A percentile compares a stretch with the other conserved stretches of the same genome.
phyloP scores from a whole-genome alignment of 2,113 vertebrate genomes.

The Nasalis larvatus region DNA sequence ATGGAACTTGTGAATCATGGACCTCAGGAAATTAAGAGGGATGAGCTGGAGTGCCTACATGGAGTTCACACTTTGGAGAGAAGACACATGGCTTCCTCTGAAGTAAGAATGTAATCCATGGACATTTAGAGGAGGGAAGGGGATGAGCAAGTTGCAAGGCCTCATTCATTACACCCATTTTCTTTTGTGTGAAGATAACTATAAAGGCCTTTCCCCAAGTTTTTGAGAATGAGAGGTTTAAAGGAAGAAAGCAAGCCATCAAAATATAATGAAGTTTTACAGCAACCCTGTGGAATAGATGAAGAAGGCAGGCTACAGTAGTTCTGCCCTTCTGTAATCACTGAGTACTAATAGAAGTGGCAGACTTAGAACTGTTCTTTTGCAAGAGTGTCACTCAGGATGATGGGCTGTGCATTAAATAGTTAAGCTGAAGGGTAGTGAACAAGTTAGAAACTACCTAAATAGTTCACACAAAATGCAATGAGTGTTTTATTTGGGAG shows the following conservation, averaged over 20 bases:
- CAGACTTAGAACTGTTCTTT: background rate
- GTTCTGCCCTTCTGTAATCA: background rate
- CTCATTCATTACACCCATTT: background rate
- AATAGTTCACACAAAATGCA: background rate
- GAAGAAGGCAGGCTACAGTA: background rate
- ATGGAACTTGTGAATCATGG: background rate
- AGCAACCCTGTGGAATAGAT: background rate
- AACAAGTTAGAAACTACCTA: background rate
- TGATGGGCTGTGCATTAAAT: background rate
- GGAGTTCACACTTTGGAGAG: background rate
- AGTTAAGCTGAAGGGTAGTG: background rate
- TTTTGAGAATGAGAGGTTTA: background rate
- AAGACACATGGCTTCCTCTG: background rate
- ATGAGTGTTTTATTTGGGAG: background rate
- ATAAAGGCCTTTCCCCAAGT: background rate
- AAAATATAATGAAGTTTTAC: background rate
- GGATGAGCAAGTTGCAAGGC: background rate
- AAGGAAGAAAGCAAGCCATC: background rate
- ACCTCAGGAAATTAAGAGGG: background rate
- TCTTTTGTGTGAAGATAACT: background rate
- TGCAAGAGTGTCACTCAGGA: background rate
- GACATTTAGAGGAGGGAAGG: background rate
- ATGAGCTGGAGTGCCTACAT: background rate
- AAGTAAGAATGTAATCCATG: background rate
- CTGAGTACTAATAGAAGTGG: background rate